Conservation (phyloP, 2,113 vertebrate genomes). For the Eonycteris spelaea region DNA sequence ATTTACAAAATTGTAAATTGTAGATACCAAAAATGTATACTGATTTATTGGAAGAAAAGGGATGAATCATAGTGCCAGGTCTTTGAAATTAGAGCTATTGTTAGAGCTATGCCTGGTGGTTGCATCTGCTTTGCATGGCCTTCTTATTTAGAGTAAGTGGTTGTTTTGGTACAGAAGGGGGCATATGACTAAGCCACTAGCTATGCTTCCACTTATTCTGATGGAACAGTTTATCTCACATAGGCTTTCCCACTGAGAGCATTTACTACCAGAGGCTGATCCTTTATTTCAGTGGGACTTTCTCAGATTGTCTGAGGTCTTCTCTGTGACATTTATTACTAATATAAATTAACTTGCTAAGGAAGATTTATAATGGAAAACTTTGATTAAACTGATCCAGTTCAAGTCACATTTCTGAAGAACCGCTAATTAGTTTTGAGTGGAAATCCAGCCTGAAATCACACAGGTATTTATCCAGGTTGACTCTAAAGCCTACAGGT, state of each 20-base stretch:
- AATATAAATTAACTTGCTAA: constrained; percentile 57
- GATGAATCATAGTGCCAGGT: neutral
- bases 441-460: constrained; percentile 74
- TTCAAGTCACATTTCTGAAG: constrained; percentile 70
- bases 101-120: neutral
- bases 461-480: constrained; percentile 80
- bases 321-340: constrained; percentile 52
- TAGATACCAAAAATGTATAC: neutral
- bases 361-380: constrained; percentile 65
- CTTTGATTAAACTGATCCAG: constrained; percentile 68
- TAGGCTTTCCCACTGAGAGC: neutral
- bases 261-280: neutral
- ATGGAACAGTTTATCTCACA: rapidly evolving
- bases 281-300: neutral
- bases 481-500: constrained; percentile 75
- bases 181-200: neutral
- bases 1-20: neutral
- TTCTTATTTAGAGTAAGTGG: neutral
- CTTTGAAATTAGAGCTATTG: neutral
- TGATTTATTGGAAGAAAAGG: neutral
- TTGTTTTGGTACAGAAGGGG: neutral
- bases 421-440: constrained; percentile 78
- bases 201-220: neutral
- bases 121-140: neutral
- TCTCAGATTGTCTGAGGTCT: neutral